Base-by-base conservation (phyloP, 2,888 invertebrate genomes). In the Corythucha ciliata region DNA sequence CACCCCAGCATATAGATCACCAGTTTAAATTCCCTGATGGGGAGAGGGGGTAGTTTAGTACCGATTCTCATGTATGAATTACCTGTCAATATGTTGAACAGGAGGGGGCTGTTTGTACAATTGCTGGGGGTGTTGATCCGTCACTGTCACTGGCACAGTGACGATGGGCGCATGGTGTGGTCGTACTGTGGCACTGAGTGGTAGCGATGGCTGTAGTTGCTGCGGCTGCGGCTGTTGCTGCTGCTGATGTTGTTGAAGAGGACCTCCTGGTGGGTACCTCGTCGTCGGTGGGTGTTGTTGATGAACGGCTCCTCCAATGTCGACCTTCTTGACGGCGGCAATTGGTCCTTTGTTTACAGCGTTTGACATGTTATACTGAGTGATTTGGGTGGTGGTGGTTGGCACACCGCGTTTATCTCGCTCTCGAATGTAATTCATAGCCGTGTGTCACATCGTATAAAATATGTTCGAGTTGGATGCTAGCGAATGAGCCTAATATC, bases 121-220 rank as follows among this genome's bases (percentile, higher is more conserved):
- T n/a, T 48, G 41, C 25, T 48, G 53, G 6, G 53, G 36, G 6
- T 40, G 39, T 10, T 56, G 53, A 46, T 37, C 47, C 52, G 48
- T 49, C n/a, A 46, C 36, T n/a, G n/a, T n/a, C n/a, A n/a, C n/a
- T n/a, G n/a, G n/a, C n/a, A n/a, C n/a, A n/a, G n/a, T n/a, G n/a
- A n/a, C n/a, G n/a, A n/a, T n/a, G n/a, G n/a, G 14, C 24, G 24
- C 25, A 16, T 8, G 16, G 24, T 18, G 49, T 40, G 25, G 42
- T 45, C 22, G 47, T 29, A 34, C 46, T 48, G 41, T 49, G 49
- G 12, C 50, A 54, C n/a, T 53, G 58, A 44, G 48, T 47, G 33
- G 49, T 47, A 74, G 55, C 72, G 69, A 83, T 81, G 77, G 75
- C 59, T 82, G 82, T 57, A 80, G 80, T 67, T 85, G 85, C 70